Evolutionary conservation across 2,888 invertebrate species (phyloP), one percentile per base, ranked within the genome.

Genomic region (Chironomus riparius): DNA sequence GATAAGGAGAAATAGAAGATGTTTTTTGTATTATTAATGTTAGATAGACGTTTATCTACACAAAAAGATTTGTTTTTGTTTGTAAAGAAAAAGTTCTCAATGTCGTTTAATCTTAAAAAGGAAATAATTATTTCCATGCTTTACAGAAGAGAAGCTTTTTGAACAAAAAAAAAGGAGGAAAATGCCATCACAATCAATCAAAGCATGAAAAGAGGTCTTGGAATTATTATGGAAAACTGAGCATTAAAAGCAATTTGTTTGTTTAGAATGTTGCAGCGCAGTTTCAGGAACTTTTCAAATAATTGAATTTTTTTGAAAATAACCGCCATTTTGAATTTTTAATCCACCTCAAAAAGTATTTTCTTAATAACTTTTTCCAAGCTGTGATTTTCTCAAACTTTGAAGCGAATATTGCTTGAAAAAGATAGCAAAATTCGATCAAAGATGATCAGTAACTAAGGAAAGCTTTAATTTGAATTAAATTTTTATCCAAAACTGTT

Each of bases 101-200:
- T 18, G 15, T 56, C 18, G 56, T 56, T 56, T 18, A 2, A 24
- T 13, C 22, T 24, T 24, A 13, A 62, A 62, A 38, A 68, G 48
- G 68, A 74, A 74, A 28, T 18, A 68, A 68, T 74, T 74, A 74
- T 68, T 56, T 74, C 62, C 62, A 61, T 61, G 38, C 10, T 38
- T 38, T 62, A 62, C 48, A 21, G 18, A 47, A 71, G 56, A 56
- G 71, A 18, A 71, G 47, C 50, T 62, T 28, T 28, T 21, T n/a
- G n/a, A n/a, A n/a, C n/a, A n/a, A 62, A 62, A 21, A 65, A 21
- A 22, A 1, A 18, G 2, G 10, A 50, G 56, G 6, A 65, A 65
- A 65, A 65, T 65, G 65, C 65, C 65, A 62, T 65, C n/a, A 47
- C 47, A 73, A 73, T 73, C 73, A 73, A 73, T 73, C 73, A 73